Evolutionary conservation across 2,797 vertebrate species (phyloP), one percentile per base, ranked within the genome.

Genomic region (Tympanoctomys barrerae): DNA sequence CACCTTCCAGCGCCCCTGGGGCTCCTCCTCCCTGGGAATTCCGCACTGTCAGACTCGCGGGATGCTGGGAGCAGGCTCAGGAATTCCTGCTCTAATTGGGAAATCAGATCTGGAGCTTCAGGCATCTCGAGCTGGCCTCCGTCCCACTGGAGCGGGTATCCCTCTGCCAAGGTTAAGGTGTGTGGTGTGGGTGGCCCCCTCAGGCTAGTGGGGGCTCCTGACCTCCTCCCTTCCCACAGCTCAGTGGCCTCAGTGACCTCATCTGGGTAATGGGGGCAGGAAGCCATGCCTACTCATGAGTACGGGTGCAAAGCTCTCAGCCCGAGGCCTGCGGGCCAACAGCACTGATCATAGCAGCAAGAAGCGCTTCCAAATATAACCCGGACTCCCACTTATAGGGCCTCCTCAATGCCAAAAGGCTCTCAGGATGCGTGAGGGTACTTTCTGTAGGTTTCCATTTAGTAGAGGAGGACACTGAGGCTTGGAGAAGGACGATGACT

Each of bases 11-110:
- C 4, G 73, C 64, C 66, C 71, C 12, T 0, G 7, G 89, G 80
- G 52, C 19, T 14, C 92, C 59, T 78, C 62, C 77, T 88, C 21
- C 7, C 61, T n/a, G 64, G 95, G 95, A 84, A 92, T 91, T 83
- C 87, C 22, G 12, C 2, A 1, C 42, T 46, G 0, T 85, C 28
- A 91, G 94, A 92, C 42, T 39, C 6, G 0, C 52, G 3, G 68
- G 68, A 64, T 5, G 13, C 83, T 93, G 84, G 62, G 4, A 97
- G 79, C 31, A 2, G 18, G 13, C 81, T 86, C 54, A 75, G 91
- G 92, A 92, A 92, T 94, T 92, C 86, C 87, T 89, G 90, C 68
- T 75, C n/a, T 94, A 91, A 91, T 36, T 87, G 85, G 80, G 95
- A 91, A 84, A 95, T 21, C 46, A 90, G 88, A 92, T 81, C 77